These are phyloP conservation scores for Scaptomyza graminum DNA, from an alignment of 1,140 invertebrate species.

Conservation along the genomic window DNA sequence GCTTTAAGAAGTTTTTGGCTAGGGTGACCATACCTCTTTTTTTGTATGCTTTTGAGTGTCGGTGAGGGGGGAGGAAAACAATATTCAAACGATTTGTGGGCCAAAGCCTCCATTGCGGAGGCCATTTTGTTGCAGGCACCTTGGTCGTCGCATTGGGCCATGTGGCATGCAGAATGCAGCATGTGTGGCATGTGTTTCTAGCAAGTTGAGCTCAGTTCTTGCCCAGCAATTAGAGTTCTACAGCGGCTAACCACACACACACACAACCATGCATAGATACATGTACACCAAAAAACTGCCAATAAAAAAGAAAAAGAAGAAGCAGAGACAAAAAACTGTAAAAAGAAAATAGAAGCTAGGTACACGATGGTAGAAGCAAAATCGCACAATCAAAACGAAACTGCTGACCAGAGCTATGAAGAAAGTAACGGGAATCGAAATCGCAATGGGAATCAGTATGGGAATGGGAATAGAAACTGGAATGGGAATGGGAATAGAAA, in stretches of 20 bases:
- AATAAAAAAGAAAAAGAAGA: conserved; percentile 28
- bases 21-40: conserved; percentile 20
- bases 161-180: not conserved
- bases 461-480: conserved; percentile 33
- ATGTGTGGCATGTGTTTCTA: conserved; percentile 41
- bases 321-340: conserved; percentile 23
- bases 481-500: conserved; percentile 40
- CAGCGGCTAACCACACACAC: conserved; percentile 56
- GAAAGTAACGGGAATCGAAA: conserved; percentile 16
- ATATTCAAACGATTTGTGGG: conserved; percentile 75
- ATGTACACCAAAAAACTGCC: conserved; percentile 11
- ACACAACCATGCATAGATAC: conserved; percentile 1
- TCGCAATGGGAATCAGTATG: not conserved
- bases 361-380: conserved; percentile 59
- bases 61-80: conserved; percentile 44
- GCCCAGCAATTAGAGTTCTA: conserved; percentile 75
- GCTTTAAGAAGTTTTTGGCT: conserved; percentile 54
- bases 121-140: conserved; percentile 47
- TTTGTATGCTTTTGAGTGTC: not conserved
- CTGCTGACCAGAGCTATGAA: conserved; percentile 74
- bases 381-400: conserved; percentile 78
- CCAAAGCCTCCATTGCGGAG: conserved; percentile 35
- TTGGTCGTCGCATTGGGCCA: conserved; percentile 11
- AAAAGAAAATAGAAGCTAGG: not conserved
- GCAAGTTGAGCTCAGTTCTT: conserved; percentile 22